Percentiles rank a stretch among this genome's conserved stretches.
Evolutionary conservation across 2,113 vertebrate species (phyloP).

Genomic region (Gymnorhina tibicen): DNA sequence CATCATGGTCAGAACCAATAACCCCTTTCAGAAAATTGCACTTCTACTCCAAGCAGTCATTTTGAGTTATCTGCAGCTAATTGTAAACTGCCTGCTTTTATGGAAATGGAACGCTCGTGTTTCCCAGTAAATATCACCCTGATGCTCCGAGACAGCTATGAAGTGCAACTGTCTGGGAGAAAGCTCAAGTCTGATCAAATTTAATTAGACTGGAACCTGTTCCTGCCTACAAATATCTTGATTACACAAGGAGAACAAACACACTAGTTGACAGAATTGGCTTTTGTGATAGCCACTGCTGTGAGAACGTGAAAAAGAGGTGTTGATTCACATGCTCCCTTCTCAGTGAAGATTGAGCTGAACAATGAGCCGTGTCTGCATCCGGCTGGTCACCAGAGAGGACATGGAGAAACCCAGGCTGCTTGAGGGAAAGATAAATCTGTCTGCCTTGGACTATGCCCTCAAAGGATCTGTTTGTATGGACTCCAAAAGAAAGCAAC

Average conservation of each 20-base stretch:
- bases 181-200: not conserved
- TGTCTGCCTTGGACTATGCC: not conserved
- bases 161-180: not conserved
- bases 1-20: constrained; percentile 10
- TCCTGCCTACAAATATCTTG: constrained; percentile 7
- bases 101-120: not conserved
- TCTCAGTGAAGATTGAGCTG: not conserved
- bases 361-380: not conserved
- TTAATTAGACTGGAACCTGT: constrained; percentile 14
- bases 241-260: not conserved
- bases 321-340: not conserved
- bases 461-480: not conserved
- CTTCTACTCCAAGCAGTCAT: not conserved
- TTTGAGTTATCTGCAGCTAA: constrained; percentile 24
- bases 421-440: not conserved
- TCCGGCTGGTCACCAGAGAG: not conserved
- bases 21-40: constrained; percentile 3
- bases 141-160: not conserved
- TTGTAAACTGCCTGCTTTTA: constrained; percentile 9
- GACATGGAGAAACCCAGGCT: not conserved
- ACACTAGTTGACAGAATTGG: not conserved
- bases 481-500: not conserved
- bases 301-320: not conserved
- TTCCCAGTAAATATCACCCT: not conserved
- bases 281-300: not conserved